phyloP scores from a whole-genome alignment of 2,888 invertebrate genomes.

The Stenolophus ochropezus region DNA sequence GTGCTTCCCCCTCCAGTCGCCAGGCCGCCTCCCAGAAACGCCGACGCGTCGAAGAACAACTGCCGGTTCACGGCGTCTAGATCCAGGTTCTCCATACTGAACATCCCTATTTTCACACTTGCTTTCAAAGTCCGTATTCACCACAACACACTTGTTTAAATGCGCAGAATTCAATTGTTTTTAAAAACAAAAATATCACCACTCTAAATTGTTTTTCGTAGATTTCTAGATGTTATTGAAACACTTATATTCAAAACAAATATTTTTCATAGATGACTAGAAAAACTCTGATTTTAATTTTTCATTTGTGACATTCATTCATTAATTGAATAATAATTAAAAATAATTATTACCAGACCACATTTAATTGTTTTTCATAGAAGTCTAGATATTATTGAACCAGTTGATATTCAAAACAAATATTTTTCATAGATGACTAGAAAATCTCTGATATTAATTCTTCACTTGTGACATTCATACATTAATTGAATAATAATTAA shows the following conservation, averaged over 20 bases:
- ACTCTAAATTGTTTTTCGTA: too few relatives aligned
- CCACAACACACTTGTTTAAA: neutral
- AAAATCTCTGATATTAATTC: neutral
- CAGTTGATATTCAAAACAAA: too few relatives aligned
- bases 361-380: too few relatives aligned
- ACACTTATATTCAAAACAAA: too few relatives aligned
- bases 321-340: too few relatives aligned
- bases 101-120: conserved; percentile 72
- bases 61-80: conserved; percentile 81
- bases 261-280: neutral
- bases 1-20: conserved; percentile 71
- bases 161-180: neutral
- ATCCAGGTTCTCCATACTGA: conserved; percentile 82
- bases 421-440: neutral
- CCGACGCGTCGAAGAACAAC: conserved; percentile 77
- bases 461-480: neutral
- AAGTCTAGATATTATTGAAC: too few relatives aligned
- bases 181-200: too few relatives aligned
- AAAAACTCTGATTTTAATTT: neutral
- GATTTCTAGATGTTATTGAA: too few relatives aligned
- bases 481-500: too few relatives aligned
- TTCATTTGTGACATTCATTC: neutral
- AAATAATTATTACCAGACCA: too few relatives aligned
- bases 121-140: neutral
- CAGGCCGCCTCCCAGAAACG: conserved; percentile 71